phyloP scores from a whole-genome alignment of 1,140 invertebrate species.

The Yoshiicerus persimilis region DNA sequence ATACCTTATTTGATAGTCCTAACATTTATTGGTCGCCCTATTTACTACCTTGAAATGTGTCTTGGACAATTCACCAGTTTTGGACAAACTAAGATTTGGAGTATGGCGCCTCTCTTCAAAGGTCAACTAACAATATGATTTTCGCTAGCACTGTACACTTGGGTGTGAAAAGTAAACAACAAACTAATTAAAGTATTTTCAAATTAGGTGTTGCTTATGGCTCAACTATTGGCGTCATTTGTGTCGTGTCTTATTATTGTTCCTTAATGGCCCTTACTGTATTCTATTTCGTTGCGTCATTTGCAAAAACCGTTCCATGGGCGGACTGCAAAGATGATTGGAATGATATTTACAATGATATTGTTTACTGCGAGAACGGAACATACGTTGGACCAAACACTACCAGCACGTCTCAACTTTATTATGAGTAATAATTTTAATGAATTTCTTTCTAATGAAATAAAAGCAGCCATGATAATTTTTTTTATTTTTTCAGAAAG shows the following conservation, averaged over 20 bases:
- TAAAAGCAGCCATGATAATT: slow-evolving; percentile 29
- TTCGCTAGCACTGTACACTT: no score
- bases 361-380: not conserved
- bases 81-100: slow-evolving; percentile 44
- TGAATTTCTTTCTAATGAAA: not conserved
- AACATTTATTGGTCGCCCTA: slow-evolving; percentile 74
- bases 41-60: slow-evolving; percentile 65
- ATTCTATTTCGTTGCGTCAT: slow-evolving; percentile 1
- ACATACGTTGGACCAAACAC: not conserved
- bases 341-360: not conserved
- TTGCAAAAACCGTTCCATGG: not conserved
- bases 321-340: not conserved
- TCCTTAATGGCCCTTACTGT: slow-evolving; percentile 46
- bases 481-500: slow-evolving; percentile 55
- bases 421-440: not conserved
- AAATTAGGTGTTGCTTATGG: slow-evolving; percentile 56
- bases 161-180: no score
- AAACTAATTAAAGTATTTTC: no score
- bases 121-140: slow-evolving; percentile 41
- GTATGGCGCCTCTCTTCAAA: slow-evolving; percentile 49
- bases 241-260: slow-evolving; percentile 40
- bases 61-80: slow-evolving; percentile 59
- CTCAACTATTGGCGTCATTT: slow-evolving; percentile 4
- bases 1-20: slow-evolving; percentile 78
- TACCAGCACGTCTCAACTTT: not conserved